Conservation (phyloP, 1,140 invertebrate species). For the Megalonaias nervosa region DNA sequence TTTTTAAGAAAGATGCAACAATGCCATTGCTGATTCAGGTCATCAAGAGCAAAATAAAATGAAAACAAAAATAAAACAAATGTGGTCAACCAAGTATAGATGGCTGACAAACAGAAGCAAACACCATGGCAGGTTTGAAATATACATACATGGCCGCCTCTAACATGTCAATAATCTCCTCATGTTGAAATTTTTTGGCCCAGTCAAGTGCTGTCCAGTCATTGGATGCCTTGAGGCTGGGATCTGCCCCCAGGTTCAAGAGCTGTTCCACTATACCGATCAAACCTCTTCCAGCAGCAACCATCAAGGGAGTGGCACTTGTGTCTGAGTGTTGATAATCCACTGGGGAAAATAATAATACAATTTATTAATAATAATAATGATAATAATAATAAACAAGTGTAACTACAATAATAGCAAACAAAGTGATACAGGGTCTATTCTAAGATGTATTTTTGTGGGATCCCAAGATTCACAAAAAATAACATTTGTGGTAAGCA, state of each 20-base stretch:
- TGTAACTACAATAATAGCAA: neutral
- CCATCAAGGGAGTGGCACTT: slow-evolving; percentile 83
- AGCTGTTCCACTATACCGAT: slow-evolving; percentile 79
- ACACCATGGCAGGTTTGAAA: too few relatives aligned
- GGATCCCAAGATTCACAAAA: too few relatives aligned
- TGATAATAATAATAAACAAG: too few relatives aligned
- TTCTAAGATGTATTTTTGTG: too few relatives aligned
- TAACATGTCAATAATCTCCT: slow-evolving; percentile 75
- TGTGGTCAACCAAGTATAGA: too few relatives aligned
- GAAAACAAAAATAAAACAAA: too few relatives aligned
- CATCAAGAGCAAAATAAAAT: too few relatives aligned
- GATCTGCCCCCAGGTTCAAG: slow-evolving; percentile 81
- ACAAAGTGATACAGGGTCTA: neutral
- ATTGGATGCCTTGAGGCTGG: slow-evolving; percentile 78
- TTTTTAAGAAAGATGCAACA: too few relatives aligned
- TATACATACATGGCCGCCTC: slow-evolving; percentile 66
- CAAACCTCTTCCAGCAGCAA: slow-evolving; percentile 80
- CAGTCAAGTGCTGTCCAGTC: slow-evolving; percentile 84
- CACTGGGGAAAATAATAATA: slow-evolving; percentile 47
- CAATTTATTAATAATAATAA: too few relatives aligned
- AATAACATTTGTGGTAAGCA: too few relatives aligned
- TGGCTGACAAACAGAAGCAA: too few relatives aligned
- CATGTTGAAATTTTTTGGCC: slow-evolving; percentile 78
- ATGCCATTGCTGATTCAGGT: too few relatives aligned
- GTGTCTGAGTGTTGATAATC: slow-evolving; percentile 79